phyloP scores from a whole-genome alignment of 2,797 vertebrate species.

The Thripadectes ignobilis region DNA sequence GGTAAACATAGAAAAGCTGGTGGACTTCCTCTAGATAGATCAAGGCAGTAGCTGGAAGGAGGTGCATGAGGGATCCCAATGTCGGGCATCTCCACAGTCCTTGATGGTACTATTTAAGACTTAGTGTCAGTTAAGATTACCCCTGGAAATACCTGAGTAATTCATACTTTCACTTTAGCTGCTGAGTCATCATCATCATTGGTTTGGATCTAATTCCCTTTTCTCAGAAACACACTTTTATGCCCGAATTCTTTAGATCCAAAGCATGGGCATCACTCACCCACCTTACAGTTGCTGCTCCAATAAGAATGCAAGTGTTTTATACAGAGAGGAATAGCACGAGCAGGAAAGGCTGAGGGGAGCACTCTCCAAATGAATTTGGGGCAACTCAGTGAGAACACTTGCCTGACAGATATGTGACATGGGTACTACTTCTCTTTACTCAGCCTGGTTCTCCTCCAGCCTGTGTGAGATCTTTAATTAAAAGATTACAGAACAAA shows the following conservation, averaged over 20 bases:
- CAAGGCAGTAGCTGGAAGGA: not conserved
- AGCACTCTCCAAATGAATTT: not conserved
- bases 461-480: not conserved
- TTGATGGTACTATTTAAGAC: not conserved
- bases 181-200: not conserved
- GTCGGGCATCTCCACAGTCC: not conserved
- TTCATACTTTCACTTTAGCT: not conserved
- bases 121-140: not conserved
- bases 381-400: not conserved
- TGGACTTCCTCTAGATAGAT: not conserved
- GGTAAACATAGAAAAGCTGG: not conserved
- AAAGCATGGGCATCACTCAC: not conserved
- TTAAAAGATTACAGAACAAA: not conserved
- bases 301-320: not conserved
- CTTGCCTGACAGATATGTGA: not conserved
- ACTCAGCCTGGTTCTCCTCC: not conserved
- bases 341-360: not conserved
- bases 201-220: not conserved
- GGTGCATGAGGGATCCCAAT: not conserved
- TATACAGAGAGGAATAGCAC: not conserved
- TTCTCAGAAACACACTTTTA: not conserved
- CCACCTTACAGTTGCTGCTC: not conserved
- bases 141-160: not conserved
- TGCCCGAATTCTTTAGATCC: not conserved
- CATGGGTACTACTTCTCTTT: not conserved